A percentile compares a stretch with the other conserved stretches of the same genome.
These are phyloP conservation scores for Zapus hudsonius DNA, from an alignment of 2,113 vertebrate genomes.

Conservation along the genomic window DNA sequence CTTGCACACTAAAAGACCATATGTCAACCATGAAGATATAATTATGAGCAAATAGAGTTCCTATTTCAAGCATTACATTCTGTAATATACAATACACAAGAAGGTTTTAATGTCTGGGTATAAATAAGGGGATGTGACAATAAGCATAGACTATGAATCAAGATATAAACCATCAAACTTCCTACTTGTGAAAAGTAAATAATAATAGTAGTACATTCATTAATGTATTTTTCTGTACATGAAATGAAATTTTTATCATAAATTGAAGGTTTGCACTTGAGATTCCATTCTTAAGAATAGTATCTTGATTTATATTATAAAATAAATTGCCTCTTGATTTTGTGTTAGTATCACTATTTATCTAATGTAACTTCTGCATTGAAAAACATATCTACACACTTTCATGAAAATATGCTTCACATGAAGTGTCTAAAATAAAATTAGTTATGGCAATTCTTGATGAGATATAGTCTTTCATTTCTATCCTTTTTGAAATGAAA, in stretches of 20 bases:
- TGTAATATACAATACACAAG: background rate
- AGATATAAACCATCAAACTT: background rate
- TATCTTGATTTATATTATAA: background rate
- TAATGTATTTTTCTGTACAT: background rate
- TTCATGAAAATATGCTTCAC: background rate
- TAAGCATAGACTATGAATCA: too few relatives aligned
- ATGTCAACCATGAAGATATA: background rate
- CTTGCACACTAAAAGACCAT: background rate
- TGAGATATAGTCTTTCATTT: background rate
- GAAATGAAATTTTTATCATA: constrained; percentile 3
- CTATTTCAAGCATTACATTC: background rate
- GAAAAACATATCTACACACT: background rate
- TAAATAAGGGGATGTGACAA: too few relatives aligned
- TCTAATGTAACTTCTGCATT: constrained; percentile 14
- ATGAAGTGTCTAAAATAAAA: background rate
- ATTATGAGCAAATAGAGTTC: background rate
- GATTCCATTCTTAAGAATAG: background rate
- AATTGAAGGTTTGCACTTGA: background rate
- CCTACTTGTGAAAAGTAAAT: background rate
- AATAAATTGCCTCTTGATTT: background rate
- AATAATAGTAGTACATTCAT: background rate
- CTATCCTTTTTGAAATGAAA: background rate
- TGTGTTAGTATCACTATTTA: constrained; percentile 32
- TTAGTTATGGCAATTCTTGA: background rate
- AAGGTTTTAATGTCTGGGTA: too few relatives aligned